phyloP scores from a whole-genome alignment of 2,888 invertebrate species.

The Axea sp. region DNA sequence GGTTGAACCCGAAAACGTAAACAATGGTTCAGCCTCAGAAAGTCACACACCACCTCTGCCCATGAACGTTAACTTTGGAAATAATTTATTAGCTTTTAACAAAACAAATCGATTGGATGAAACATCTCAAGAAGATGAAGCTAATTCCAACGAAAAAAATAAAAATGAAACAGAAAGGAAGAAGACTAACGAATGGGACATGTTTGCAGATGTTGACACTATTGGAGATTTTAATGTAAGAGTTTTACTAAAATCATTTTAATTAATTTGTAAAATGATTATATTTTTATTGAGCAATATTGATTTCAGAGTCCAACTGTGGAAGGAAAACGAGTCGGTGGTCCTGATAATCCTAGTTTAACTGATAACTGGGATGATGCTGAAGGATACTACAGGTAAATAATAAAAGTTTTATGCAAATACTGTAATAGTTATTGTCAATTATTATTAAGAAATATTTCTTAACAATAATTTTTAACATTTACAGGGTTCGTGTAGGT shows the following conservation, averaged over 20 bases:
- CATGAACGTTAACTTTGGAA: conserved; percentile 70
- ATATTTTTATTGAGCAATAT: too few relatives aligned
- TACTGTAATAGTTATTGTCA: too few relatives aligned
- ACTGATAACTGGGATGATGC: conserved; percentile 99
- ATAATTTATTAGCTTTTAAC: conserved; percentile 67
- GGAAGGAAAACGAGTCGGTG: conserved; percentile 81
- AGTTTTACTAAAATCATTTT: too few relatives aligned
- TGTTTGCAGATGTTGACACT: conserved; percentile 95
- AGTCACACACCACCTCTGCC: conserved; percentile 77
- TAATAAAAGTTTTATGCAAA: background rate
- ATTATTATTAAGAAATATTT: too few relatives aligned
- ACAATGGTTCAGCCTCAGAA: conserved; percentile 75
- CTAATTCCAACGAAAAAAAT: conserved; percentile 69
- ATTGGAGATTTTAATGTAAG: conserved; percentile 88
- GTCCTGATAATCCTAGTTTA: conserved; percentile 92
- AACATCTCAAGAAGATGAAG: conserved; percentile 68
- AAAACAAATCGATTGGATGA: conserved; percentile 71
- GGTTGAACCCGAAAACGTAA: conserved; percentile 71
- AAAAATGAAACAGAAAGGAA: conserved; percentile 75
- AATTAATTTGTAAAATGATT: too few relatives aligned
- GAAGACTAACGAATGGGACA: conserved; percentile 89
- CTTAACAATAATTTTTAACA: background rate
- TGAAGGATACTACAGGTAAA: conserved; percentile 96
- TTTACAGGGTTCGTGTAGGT: conserved; percentile 91
- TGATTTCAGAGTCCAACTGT: conserved; percentile 84